These are phyloP conservation scores for Apotomis turbidana DNA, from an alignment of 2,888 invertebrate genomes.

Conservation along the genomic window DNA sequence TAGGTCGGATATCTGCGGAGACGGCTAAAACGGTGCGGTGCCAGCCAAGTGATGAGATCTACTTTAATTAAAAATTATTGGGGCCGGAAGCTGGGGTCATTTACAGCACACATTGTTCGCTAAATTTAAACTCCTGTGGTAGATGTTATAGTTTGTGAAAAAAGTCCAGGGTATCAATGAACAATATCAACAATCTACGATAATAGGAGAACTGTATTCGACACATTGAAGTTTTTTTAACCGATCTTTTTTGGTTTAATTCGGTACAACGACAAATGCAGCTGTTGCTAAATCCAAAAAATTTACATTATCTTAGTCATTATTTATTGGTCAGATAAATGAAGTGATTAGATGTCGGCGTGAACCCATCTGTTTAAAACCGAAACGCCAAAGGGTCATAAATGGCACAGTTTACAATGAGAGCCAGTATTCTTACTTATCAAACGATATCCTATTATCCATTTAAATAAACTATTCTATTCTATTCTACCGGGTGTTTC, in stretches of 20 bases:
- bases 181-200: too few relatives aligned
- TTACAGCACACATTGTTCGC: too few relatives aligned
- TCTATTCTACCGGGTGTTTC: too few relatives aligned
- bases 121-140: too few relatives aligned
- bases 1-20: not conserved
- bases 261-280: not conserved
- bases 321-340: constrained; percentile 8
- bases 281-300: not conserved
- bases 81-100: too few relatives aligned
- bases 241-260: too few relatives aligned
- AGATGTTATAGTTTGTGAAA: too few relatives aligned
- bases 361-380: constrained; percentile 20
- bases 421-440: constrained; percentile 5
- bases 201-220: too few relatives aligned
- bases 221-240: too few relatives aligned
- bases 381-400: constrained; percentile 9
- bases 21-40: not conserved
- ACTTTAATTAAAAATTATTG: not conserved
- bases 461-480: too few relatives aligned
- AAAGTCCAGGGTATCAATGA: too few relatives aligned
- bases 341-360: not conserved
- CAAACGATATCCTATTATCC: too few relatives aligned
- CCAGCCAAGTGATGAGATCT: not conserved
- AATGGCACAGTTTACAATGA: not conserved
- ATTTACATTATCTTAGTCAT: not conserved